Percentiles rank a stretch among this genome's conserved stretches.
Conservation (phyloP, 2,797 vertebrate genomes). For the Echeneis naucrates region DNA sequence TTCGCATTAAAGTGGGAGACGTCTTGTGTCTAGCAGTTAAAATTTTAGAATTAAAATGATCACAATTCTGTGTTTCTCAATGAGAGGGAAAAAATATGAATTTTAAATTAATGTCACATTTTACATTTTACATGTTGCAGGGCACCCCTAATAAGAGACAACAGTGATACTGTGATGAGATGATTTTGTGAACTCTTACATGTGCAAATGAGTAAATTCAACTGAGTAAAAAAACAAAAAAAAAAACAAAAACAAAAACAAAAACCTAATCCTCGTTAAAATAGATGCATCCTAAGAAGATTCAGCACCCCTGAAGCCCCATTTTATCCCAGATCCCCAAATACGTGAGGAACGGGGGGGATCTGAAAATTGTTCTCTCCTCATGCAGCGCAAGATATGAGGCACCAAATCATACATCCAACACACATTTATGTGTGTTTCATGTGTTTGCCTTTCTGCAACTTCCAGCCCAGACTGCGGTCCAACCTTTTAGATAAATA, state of each 20-base stretch:
- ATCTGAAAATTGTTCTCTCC: background rate
- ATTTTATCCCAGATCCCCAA: background rate
- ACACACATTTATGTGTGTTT: background rate
- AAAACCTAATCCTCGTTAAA: background rate
- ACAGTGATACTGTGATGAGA: too few species aligned
- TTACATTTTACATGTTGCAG: too few species aligned
- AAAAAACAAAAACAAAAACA: background rate
- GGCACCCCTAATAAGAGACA: too few species aligned
- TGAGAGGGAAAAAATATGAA: too few species aligned
- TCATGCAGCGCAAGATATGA: background rate
- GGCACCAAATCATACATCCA: background rate
- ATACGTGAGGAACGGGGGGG: conserved; percentile 13
- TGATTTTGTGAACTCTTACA: too few species aligned
- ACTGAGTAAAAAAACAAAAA: background rate
- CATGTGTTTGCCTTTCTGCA: conserved; percentile 19
- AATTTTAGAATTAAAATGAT: background rate
- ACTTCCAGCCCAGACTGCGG: conserved; percentile 24
- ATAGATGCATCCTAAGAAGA: background rate
- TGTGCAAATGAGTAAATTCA: background rate
- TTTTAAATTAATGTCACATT: too few species aligned
- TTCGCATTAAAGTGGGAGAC: background rate
- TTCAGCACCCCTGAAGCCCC: background rate
- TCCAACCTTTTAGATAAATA: conserved; percentile 72
- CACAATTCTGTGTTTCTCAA: background rate
- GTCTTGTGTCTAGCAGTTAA: background rate